These are phyloP conservation scores for Catharus bicknelli DNA, from an alignment of 2,113 vertebrate species.

Conservation along the genomic window DNA sequence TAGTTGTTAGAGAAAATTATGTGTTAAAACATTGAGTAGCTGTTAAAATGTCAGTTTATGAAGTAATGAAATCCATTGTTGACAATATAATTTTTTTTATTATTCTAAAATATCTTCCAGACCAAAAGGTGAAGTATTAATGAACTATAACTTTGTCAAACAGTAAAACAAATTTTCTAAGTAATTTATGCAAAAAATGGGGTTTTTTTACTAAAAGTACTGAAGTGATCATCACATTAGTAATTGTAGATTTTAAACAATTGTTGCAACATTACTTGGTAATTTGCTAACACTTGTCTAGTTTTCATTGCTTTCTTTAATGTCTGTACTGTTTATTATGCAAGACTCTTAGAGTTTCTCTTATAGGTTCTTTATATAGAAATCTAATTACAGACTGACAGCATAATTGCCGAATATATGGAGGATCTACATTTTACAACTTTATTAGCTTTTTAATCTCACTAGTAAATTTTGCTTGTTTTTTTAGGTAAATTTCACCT, in stretches of 20 bases:
- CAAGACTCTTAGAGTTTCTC: neutral
- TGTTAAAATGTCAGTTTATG: neutral
- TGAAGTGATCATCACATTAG: neutral
- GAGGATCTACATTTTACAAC: neutral
- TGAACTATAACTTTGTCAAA: neutral
- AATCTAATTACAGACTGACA: constrained; percentile 40
- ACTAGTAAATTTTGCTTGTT: neutral
- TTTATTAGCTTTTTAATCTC: constrained; percentile 40
- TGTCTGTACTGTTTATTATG: neutral
- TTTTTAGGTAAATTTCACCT: neutral
- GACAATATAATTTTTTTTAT: neutral
- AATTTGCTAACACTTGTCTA: neutral
- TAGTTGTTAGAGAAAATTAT: neutral
- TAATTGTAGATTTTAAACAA: neutral
- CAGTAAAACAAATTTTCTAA: neutral
- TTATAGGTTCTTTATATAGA: constrained; percentile 22
- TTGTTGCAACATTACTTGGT: neutral
- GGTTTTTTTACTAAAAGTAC: neutral
- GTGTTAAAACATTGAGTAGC: neutral
- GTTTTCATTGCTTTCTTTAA: neutral
- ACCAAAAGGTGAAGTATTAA: neutral
- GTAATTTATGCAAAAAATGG: neutral
- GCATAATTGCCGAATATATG: constrained; percentile 11
- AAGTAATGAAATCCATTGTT: neutral
- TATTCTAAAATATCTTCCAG: neutral